These are phyloP conservation scores for Cebidichthys violaceus DNA, from an alignment of 2,113 vertebrate genomes.

Conservation along the genomic window DNA sequence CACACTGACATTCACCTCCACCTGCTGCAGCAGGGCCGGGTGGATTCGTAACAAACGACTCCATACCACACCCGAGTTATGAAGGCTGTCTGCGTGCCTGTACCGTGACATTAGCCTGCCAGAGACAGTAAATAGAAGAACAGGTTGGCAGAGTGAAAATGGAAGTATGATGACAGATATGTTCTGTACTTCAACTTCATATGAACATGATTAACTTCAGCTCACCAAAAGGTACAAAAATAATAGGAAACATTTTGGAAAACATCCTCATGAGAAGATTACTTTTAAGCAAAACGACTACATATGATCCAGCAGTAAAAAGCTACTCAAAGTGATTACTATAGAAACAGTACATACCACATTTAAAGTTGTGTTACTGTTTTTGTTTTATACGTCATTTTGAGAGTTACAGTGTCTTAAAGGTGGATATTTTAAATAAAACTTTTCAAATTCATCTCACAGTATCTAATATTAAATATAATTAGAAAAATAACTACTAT, in stretches of 20 bases:
- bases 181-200: no score
- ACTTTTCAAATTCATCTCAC: background rate
- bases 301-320: background rate
- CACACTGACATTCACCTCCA: conserved; percentile 68
- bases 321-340: background rate
- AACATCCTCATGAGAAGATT: background rate
- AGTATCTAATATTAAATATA: background rate
- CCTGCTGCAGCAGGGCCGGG: conserved; percentile 66
- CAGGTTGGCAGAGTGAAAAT: background rate
- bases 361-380: background rate
- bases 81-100: conserved; percentile 47
- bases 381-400: background rate
- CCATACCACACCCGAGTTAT: conserved; percentile 70
- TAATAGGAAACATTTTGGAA: background rate
- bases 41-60: conserved; percentile 62
- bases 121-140: conserved; percentile 7
- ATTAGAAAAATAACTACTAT: background rate
- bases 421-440: background rate
- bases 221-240: background rate
- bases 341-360: background rate
- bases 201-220: background rate
- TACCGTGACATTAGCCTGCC: conserved; percentile 70
- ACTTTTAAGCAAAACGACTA: background rate
- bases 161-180: background rate
- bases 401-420: background rate